Percentiles rank a stretch among this genome's conserved stretches.
These are phyloP conservation scores for Furcula furcula DNA, from an alignment of 2,888 invertebrate genomes.

Conservation along the genomic window DNA sequence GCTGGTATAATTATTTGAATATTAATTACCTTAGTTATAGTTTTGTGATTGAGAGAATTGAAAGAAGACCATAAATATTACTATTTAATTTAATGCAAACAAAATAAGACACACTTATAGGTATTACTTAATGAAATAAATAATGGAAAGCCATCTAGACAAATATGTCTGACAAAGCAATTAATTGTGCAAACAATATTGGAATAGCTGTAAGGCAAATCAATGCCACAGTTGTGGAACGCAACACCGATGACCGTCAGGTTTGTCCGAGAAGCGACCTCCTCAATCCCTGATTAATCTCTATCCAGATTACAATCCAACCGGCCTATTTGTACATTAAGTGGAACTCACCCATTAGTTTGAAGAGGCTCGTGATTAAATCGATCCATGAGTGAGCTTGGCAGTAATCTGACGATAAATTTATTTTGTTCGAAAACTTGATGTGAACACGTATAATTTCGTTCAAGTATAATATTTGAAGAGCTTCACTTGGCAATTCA, in stretches of 20 bases:
- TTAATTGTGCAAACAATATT: conserved; percentile 7
- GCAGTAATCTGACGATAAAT: conserved; percentile 40
- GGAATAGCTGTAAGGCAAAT: conserved; percentile 5
- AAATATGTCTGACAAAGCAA: neutral
- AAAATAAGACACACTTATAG: no score
- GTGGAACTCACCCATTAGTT: conserved; percentile 49
- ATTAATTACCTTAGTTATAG: no score
- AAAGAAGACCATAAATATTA: no score
- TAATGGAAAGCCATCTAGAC: no score
- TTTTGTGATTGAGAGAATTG: no score
- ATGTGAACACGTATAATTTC: conserved; percentile 18
- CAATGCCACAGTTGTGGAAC: conserved; percentile 17
- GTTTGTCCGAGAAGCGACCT: conserved; percentile 35
- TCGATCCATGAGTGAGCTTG: conserved; percentile 46
- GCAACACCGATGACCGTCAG: conserved; percentile 20
- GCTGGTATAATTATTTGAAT: no score
- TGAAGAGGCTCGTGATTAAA: conserved; percentile 46
- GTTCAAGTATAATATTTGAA: conserved; percentile 9
- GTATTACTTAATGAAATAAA: no score
- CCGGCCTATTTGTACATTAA: conserved; percentile 53
- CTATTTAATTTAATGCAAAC: no score
- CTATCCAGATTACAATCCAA: conserved; percentile 50
- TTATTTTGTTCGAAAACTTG: conserved; percentile 28
- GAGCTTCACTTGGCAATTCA: conserved; percentile 8
- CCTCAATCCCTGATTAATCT: conserved; percentile 44